phyloP scores from a whole-genome alignment of 35 echinoderm and acorn worm genomes.

The Stichopus chloronotus region DNA sequence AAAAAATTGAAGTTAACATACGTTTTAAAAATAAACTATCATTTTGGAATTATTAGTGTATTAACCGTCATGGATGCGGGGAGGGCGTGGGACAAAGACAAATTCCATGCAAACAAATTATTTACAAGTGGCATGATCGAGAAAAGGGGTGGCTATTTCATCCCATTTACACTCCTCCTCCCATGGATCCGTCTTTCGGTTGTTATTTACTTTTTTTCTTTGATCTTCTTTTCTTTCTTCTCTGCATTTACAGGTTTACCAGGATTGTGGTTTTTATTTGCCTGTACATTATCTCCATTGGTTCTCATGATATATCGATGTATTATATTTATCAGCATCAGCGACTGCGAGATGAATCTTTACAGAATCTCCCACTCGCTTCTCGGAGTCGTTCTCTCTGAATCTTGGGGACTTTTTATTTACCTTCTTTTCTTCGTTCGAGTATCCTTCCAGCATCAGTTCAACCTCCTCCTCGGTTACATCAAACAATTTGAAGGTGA shows the following conservation, averaged over 20 bases:
- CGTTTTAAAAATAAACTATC: too few species aligned
- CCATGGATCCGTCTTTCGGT: too few species aligned
- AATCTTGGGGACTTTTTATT: neutral
- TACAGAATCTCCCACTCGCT: neutral
- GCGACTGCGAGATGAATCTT: neutral
- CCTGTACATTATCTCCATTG: neutral
- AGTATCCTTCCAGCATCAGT: constrained; percentile 23
- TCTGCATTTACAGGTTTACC: neutral
- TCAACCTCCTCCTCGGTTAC: constrained; percentile 13
- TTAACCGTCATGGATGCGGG: too few species aligned
- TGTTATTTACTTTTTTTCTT: too few species aligned
- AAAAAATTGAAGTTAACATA: too few species aligned
- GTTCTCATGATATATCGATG: neutral
- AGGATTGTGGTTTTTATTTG: neutral
- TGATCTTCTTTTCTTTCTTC: too few species aligned
- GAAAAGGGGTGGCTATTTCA: too few species aligned
- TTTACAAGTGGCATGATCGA: too few species aligned
- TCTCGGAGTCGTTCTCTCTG: neutral
- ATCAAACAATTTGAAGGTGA: constrained; percentile 9
- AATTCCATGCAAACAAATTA: too few species aligned
- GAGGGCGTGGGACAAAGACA: too few species aligned
- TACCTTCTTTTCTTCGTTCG: neutral
- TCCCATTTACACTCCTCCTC: too few species aligned
- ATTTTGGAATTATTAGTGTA: too few species aligned
- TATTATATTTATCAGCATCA: neutral